Base-by-base conservation (phyloP, 2,888 invertebrate genomes). In the Muschampia plurimacula region DNA sequence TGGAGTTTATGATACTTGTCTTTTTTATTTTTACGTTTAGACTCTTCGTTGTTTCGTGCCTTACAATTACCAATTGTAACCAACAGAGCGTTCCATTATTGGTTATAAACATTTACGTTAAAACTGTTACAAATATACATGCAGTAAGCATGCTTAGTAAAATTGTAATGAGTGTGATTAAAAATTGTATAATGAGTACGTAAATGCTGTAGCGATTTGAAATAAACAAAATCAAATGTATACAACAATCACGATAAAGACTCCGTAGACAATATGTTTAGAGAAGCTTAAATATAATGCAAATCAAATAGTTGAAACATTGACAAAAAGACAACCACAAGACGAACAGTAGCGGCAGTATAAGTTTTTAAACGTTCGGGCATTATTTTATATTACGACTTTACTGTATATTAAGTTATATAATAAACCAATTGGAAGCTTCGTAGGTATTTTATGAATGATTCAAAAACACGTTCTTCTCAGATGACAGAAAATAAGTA, bases 41-140 rank as follows among this genome's bases (percentile, higher is more conserved):
- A 60, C 82, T 74, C 84, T 85, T 74, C 82, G 77, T 77, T 86
- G 85, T 81, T 57, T 84, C 86, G 65, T 81, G 83, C 83, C 22
- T 9, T 15, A 64, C 60, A 22, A n/a, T 70, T 7, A 60, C 60
- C 62, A 67, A 72, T 62, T 55, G 8, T 63, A 72, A 72, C 67
- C 13, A 60, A 72, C 72, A 72, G 72, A 72, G 72, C 72, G 72
- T 72, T 72, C 72, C 67, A 67, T 52, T 49, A 55, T 36, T 52
- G 22, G 32, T 32, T 36, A 28, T 28, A 32, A 65, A 62, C 46
- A 72, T 65, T 39, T 59, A 65, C 49, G 55, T 39, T 13, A 57
- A 71, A 60, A 49, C 22, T 36, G 49, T 49, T 28, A 71, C 41
- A 66, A n/a, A 71, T 66, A 49, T 46, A 55, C 71, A 72, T 67